Evolutionary conservation across 2,797 vertebrate genomes (phyloP).

Genomic region (Macrochelys suwanniensis): DNA sequence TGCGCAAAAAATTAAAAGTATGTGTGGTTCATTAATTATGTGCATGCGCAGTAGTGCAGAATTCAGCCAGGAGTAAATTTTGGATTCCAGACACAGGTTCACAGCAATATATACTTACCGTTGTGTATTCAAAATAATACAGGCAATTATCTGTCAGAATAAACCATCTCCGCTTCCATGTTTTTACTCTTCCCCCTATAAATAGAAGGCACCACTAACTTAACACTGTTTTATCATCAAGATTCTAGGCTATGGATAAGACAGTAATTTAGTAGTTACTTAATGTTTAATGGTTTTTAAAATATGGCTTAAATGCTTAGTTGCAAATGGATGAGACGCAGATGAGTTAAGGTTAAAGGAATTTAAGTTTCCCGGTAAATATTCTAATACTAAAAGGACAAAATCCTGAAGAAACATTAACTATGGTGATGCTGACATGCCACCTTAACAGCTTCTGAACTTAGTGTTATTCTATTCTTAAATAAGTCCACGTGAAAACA

Average conservation of each 20-base stretch:
- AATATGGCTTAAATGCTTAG: constrained; percentile 11
- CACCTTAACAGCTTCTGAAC: not conserved
- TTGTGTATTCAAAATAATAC: constrained; percentile 98
- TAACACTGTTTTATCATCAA: not conserved
- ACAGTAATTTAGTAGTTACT: not conserved
- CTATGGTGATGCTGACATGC: not conserved
- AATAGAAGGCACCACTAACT: constrained; percentile 53
- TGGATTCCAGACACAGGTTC: not conserved
- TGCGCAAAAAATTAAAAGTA: too few relatives aligned
- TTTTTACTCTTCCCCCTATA: constrained; percentile 96
- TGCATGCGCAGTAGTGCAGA: too few relatives aligned
- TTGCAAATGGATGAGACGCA: constrained; percentile 67
- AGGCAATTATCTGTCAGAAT: constrained; percentile 99
- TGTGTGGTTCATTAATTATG: too few relatives aligned
- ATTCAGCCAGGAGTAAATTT: too few relatives aligned
- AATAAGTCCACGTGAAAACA: not conserved
- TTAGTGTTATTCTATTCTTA: not conserved
- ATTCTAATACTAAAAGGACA: not conserved
- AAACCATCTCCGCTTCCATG: constrained; percentile 99
- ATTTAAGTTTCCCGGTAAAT: not conserved
- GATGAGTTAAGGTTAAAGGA: constrained; percentile 40
- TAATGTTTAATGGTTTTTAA: constrained; percentile 10
- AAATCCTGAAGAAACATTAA: constrained; percentile 7
- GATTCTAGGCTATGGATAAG: not conserved
- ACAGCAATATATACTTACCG: constrained; percentile 81